A percentile compares a stretch with the other conserved stretches of the same genome.
phyloP scores from a whole-genome alignment of 2,113 vertebrate genomes.

The Cololabis saira region DNA sequence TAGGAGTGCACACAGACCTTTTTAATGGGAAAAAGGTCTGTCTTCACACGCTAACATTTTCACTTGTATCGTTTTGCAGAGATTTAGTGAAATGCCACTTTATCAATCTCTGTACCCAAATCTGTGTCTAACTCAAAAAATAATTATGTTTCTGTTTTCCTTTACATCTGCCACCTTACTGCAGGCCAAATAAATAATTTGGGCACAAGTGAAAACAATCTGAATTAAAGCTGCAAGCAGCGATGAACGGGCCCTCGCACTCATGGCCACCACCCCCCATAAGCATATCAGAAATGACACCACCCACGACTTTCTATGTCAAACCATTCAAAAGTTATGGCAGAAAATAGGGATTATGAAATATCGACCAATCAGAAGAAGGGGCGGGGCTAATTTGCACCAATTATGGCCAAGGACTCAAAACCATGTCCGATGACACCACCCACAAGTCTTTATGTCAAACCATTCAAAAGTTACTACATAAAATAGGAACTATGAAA shows the following conservation, averaged over 20 bases:
- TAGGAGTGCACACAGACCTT: constrained; percentile 15
- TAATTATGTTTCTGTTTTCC: constrained; percentile 10
- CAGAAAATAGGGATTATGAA: too few species aligned
- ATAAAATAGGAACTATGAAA: too few species aligned
- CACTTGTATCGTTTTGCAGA: constrained; percentile 15
- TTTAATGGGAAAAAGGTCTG: constrained; percentile 21
- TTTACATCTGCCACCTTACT: constrained; percentile 34
- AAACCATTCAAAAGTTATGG: too few species aligned
- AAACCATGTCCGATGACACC: too few species aligned
- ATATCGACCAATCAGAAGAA: too few species aligned
- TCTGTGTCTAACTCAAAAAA: neutral
- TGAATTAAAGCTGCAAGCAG: constrained; percentile 39
- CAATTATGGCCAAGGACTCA: too few species aligned
- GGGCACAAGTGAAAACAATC: constrained; percentile 26
- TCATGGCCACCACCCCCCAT: too few species aligned
- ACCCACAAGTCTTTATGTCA: too few species aligned
- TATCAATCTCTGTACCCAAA: neutral
- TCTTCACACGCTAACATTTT: constrained; percentile 2
- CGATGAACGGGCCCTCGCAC: constrained; percentile 19
- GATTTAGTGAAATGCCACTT: constrained; percentile 9
- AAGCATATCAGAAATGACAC: too few species aligned
- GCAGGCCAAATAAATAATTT: constrained; percentile 52
- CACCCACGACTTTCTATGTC: too few species aligned
- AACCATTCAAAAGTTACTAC: too few species aligned
- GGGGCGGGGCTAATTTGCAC: too few species aligned